Conservation (phyloP, 2,888 invertebrate genomes). For the Unio pictorum region DNA sequence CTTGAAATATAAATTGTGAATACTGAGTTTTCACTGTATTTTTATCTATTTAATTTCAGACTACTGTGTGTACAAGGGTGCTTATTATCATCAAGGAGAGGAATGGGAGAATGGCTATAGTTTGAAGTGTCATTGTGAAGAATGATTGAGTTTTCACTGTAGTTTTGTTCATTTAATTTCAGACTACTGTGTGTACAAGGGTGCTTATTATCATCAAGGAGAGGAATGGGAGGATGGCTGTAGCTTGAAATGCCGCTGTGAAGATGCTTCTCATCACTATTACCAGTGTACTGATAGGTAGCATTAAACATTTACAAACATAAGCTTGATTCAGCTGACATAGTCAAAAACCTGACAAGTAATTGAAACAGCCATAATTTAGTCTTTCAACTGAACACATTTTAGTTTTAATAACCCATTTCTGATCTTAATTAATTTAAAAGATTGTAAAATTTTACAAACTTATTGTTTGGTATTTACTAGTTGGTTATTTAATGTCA, state of each 20-base stretch:
- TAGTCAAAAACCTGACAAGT: no score
- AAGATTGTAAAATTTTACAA: no score
- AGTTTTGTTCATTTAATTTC: conserved; percentile 4
- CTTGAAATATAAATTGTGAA: conserved; percentile 42
- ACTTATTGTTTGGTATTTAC: no score
- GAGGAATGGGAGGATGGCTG: conserved; percentile 50
- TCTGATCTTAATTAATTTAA: no score
- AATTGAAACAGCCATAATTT: no score
- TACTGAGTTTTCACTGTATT: conserved; percentile 10
- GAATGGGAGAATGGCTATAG: conserved; percentile 49
- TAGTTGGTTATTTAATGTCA: no score
- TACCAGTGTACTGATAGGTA: conserved; percentile 56
- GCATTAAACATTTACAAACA: no score
- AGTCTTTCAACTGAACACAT: no score
- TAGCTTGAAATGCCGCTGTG: conserved; percentile 43
- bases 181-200: conserved; percentile 50
- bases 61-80: conserved; percentile 46
- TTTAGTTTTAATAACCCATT: no score
- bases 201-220: conserved; percentile 44
- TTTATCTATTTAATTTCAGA: conserved; percentile 22
- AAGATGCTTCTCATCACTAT: conserved; percentile 48
- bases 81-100: conserved; percentile 45
- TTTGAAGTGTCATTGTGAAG: conserved; percentile 42
- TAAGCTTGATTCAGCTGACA: no score
- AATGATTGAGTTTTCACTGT: conserved; percentile 8